Percentiles rank a stretch among this genome's conserved stretches.
These are phyloP conservation scores for Drosophila infuscata DNA, from an alignment of 2,888 invertebrate species.

Conservation along the genomic window DNA sequence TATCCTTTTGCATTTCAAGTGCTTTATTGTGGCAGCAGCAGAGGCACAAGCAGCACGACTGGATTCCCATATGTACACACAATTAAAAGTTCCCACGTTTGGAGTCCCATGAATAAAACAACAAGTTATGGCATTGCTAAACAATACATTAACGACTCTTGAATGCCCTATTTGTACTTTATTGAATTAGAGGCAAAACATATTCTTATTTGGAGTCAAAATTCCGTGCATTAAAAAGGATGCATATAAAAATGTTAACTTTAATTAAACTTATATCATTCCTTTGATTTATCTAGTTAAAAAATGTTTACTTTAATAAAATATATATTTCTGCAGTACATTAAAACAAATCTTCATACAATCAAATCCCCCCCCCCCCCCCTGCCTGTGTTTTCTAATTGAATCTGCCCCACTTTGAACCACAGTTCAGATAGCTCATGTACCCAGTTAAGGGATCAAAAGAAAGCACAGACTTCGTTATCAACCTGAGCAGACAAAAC, in stretches of 20 bases:
- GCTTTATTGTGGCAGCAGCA: constrained; percentile 36
- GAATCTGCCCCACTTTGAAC: not conserved
- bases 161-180: constrained; percentile 21
- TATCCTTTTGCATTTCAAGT: constrained; percentile 71
- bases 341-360: not conserved
- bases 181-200: not conserved
- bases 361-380: not conserved
- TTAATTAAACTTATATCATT: not conserved
- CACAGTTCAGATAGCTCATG: constrained; percentile 11
- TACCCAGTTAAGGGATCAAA: not conserved
- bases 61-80: constrained; percentile 66
- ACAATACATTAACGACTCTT: not conserved
- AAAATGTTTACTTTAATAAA: too few relatives aligned
- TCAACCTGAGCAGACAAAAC: constrained; percentile 68
- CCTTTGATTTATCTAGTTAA: not conserved
- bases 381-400: not conserved
- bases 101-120: constrained; percentile 71
- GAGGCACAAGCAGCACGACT: constrained; percentile 11
- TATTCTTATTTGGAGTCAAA: not conserved
- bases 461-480: constrained; percentile 43
- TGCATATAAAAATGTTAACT: not conserved
- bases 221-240: not conserved
- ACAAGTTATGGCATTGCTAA: constrained; percentile 14
- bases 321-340: too few relatives aligned
- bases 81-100: constrained; percentile 78